Evolutionary conservation across 2,113 vertebrate species (phyloP).

Genomic region (Glaucidium brasilianum): DNA sequence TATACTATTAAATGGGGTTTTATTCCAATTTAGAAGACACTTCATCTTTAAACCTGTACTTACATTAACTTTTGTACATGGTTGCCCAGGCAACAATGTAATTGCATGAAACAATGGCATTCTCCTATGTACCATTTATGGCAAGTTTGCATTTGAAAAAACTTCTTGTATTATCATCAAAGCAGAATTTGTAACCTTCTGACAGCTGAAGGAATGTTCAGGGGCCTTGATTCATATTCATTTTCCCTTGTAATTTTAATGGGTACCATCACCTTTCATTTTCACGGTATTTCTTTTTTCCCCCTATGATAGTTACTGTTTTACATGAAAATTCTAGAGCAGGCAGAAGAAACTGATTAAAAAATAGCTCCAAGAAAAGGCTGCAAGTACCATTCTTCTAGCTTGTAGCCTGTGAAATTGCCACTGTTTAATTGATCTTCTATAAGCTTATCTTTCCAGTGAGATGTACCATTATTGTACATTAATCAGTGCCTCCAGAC

Average conservation of each 20-base stretch:
- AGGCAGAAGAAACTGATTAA: slow-evolving; percentile 37
- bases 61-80: slow-evolving; percentile 72
- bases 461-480: slow-evolving; percentile 74
- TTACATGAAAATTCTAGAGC: slow-evolving; percentile 47
- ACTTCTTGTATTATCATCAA: slow-evolving; percentile 62
- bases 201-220: slow-evolving; percentile 63
- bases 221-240: slow-evolving; percentile 57
- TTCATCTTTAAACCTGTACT: slow-evolving; percentile 72
- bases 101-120: slow-evolving; percentile 76
- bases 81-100: slow-evolving; percentile 76
- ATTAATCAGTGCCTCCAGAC: slow-evolving; percentile 77
- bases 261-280: slow-evolving; percentile 52
- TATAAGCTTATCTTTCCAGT: slow-evolving; percentile 75
- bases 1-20: slow-evolving; percentile 42
- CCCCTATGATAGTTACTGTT: background rate
- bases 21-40: slow-evolving; percentile 62
- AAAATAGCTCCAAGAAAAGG: slow-evolving; percentile 55
- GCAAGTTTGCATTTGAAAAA: slow-evolving; percentile 68
- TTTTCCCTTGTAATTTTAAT: slow-evolving; percentile 67
- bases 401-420: slow-evolving; percentile 68
- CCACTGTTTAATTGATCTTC: slow-evolving; percentile 71
- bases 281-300: slow-evolving; percentile 20
- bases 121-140: slow-evolving; percentile 64
- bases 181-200: slow-evolving; percentile 67
- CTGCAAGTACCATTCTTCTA: slow-evolving; percentile 47